Evolutionary conservation across 2,113 vertebrate species (phyloP).

Genomic region (Lophochroa leadbeateri): DNA sequence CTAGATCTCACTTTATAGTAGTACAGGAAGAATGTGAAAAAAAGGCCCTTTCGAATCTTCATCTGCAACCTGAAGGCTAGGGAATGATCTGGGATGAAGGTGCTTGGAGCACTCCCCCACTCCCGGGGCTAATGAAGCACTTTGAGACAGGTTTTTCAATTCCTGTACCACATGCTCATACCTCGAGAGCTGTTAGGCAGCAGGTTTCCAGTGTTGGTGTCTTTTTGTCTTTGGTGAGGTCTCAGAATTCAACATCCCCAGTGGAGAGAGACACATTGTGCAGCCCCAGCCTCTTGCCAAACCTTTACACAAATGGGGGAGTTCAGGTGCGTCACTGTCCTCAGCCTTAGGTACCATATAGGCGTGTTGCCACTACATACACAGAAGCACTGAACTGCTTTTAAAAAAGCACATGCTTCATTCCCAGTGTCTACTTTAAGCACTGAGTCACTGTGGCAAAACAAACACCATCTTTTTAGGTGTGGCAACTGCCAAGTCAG

Average conservation of each 20-base stretch:
- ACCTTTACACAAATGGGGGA: background rate
- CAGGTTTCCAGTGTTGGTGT: background rate
- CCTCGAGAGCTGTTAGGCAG: background rate
- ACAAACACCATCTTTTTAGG: background rate
- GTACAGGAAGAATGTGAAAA: background rate
- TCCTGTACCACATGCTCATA: background rate
- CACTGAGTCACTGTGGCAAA: background rate
- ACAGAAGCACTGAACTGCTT: background rate
- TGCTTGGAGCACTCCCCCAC: background rate
- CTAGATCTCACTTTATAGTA: background rate
- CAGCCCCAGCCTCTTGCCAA: background rate
- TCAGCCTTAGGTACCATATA: background rate
- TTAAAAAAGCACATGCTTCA: background rate
- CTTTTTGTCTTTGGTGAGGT: background rate
- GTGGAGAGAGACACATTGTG: background rate
- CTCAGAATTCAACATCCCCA: background rate
- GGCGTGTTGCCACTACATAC: background rate
- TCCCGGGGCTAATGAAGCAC: background rate
- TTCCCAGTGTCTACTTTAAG: background rate
- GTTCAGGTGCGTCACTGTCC: background rate
- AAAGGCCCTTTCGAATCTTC: background rate
- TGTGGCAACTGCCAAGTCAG: constrained; percentile 16
- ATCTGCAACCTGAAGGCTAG: background rate
- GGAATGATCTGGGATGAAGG: background rate
- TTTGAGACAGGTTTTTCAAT: background rate